These are phyloP conservation scores for Lithobates pipiens DNA, from an alignment of 2,797 vertebrate genomes.

Conservation along the genomic window DNA sequence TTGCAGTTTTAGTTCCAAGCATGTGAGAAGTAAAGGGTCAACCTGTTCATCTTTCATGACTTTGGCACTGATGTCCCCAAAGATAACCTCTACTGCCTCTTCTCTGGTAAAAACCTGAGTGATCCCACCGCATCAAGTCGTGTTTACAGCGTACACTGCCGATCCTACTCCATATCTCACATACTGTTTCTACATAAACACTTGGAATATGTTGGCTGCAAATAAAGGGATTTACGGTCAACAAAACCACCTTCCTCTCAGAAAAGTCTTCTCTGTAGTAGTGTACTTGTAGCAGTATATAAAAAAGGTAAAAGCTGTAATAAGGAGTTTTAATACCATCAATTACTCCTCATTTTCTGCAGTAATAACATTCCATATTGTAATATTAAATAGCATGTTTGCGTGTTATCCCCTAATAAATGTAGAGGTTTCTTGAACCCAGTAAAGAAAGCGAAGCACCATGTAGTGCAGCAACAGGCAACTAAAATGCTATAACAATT, in stretches of 20 bases:
- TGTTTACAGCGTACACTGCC: conserved; percentile 25
- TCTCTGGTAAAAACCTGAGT: conserved; percentile 2
- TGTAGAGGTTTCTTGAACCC: no score
- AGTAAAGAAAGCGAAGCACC: no score
- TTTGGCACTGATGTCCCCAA: background rate
- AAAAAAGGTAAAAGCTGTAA: background rate
- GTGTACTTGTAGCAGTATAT: background rate
- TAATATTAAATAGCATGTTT: no score
- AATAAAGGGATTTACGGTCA: conserved; percentile 42
- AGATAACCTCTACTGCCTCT: background rate
- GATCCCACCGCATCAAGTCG: background rate
- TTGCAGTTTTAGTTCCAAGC: no score
- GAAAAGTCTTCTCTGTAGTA: background rate
- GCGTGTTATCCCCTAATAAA: no score
- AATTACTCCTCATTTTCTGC: no score
- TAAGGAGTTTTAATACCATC: no score
- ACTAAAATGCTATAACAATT: no score
- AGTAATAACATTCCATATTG: no score
- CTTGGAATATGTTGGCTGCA: conserved; percentile 16
- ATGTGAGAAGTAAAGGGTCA: no score
- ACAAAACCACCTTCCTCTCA: background rate
- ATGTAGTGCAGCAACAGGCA: no score
- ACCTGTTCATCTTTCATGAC: no score
- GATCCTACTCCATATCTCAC: background rate
- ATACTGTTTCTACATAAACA: conserved; percentile 5